Conservation (phyloP, 2,113 vertebrate species). For the Sigmodon hispidus region DNA sequence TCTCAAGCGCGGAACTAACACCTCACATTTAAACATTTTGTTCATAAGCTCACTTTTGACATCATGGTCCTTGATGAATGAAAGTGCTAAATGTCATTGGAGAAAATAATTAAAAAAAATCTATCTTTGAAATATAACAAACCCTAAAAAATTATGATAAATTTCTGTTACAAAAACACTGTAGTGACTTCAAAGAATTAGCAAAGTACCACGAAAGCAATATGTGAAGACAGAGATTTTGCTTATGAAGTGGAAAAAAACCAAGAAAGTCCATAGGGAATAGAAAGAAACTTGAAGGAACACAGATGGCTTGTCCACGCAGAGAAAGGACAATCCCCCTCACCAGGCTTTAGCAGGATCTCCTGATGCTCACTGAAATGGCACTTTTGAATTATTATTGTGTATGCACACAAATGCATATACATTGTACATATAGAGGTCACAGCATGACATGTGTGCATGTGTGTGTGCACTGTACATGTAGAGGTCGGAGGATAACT, state of each 20-base stretch:
- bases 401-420: not conserved
- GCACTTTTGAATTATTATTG: not conserved
- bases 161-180: not conserved
- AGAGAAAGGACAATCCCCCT: not conserved
- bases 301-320: not conserved
- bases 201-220: not conserved
- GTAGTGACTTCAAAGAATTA: not conserved
- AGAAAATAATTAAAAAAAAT: slow-evolving; percentile 17
- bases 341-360: not conserved
- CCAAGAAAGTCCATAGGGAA: slow-evolving; percentile 12
- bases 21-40: not conserved
- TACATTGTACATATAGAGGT: not conserved
- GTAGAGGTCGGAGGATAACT: too few relatives aligned
- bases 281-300: not conserved
- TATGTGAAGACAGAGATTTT: not conserved
- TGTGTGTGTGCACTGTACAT: not conserved
- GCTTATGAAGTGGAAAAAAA: not conserved
- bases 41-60: not conserved
- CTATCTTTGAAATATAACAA: not conserved
- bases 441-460: not conserved
- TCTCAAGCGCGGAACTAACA: too few relatives aligned
- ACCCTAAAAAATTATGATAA: not conserved
- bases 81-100: not conserved
- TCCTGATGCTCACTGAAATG: not conserved
- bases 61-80: not conserved